These are phyloP conservation scores for Mamestra brassicae DNA, from an alignment of 2,888 invertebrate species.

Conservation along the genomic window DNA sequence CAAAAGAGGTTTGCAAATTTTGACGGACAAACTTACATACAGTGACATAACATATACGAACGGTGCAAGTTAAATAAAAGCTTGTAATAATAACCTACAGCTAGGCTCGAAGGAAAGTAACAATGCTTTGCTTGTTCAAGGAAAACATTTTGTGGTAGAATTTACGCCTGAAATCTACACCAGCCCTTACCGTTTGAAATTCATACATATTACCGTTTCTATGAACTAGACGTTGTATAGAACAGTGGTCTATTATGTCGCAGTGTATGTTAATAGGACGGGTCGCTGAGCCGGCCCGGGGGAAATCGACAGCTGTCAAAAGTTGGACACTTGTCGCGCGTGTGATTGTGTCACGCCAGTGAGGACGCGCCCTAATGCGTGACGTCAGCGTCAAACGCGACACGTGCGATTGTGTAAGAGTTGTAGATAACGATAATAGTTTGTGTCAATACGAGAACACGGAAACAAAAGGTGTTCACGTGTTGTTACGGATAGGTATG, in stretches of 20 bases:
- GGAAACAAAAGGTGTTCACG: constrained; percentile 5
- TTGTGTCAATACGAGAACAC: constrained; percentile 39
- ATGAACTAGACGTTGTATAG: constrained; percentile 1
- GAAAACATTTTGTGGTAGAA: neutral
- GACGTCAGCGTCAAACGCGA: constrained; percentile 24
- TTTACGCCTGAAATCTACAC: neutral
- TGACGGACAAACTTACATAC: no score
- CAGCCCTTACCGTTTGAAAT: constrained; percentile 1
- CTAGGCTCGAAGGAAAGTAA: no score
- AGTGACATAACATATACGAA: no score
- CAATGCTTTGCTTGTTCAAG: neutral
- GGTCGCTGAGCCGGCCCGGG: constrained; percentile 59
- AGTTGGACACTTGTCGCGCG: constrained; percentile 63
- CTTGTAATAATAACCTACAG: no score
- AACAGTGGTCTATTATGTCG: constrained; percentile 20
- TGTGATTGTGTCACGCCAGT: constrained; percentile 47
- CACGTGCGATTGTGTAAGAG: constrained; percentile 17
- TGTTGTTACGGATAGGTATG: neutral
- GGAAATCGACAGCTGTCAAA: constrained; percentile 72
- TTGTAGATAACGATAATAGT: constrained; percentile 35
- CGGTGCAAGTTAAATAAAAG: no score
- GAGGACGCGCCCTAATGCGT: constrained; percentile 40
- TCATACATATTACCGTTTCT: neutral
- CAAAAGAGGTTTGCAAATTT: no score
- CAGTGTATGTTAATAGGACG: constrained; percentile 61